Percentiles rank a stretch among this genome's conserved stretches.
Conservation (phyloP, 2,113 vertebrate genomes). For the Butorides virescens region DNA sequence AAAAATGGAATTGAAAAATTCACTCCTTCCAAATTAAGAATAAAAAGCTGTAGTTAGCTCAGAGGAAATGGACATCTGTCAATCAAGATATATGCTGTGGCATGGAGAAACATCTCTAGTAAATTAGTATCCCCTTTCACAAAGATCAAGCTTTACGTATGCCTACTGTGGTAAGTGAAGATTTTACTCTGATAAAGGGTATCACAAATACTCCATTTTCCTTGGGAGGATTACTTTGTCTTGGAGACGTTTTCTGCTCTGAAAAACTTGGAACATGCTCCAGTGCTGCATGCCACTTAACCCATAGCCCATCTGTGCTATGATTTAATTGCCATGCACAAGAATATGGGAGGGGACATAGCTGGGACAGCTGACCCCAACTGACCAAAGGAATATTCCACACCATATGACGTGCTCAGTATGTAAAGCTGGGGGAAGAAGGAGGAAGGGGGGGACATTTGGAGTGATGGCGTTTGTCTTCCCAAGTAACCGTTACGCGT, state of each 20-base stretch:
- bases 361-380: no score
- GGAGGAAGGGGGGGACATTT: no score
- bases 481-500: no score
- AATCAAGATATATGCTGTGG: neutral
- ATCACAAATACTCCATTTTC: neutral
- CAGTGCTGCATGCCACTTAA: neutral
- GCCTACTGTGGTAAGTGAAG: neutral
- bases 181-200: neutral
- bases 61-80: neutral
- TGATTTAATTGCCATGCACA: rapidly evolving
- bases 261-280: no score
- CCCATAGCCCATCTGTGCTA: rapidly evolving
- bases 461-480: no score
- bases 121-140: neutral
- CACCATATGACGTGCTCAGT: no score
- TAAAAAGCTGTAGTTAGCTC: neutral
- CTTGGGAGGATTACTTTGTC: neutral
- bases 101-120: neutral
- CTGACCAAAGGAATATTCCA: no score
- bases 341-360: no score
- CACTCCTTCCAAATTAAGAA: neutral
- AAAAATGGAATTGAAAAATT: neutral
- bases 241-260: neutral
- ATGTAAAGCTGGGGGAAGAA: no score
- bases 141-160: neutral